Base-by-base conservation (phyloP, 2,888 invertebrate species). In the Drosophila formosana region DNA sequence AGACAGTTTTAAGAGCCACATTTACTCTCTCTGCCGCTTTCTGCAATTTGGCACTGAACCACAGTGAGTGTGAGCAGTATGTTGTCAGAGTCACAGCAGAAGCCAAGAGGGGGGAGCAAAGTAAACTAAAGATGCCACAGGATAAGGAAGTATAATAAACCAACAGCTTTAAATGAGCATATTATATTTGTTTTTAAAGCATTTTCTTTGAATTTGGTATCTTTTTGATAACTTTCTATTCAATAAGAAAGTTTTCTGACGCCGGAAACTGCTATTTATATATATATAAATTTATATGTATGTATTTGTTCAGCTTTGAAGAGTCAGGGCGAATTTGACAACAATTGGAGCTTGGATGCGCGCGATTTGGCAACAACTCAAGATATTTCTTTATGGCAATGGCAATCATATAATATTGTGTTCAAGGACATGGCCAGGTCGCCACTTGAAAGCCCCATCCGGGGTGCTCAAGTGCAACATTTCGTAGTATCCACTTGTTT, bases 341-440 rank as follows among this genome's bases (percentile, higher is more conserved):
- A 13, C 39, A 39, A 13, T 13, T 13, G 9, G 4, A 37, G n/a
- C n/a, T 39, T 13, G 3, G 13, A 39, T 7, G 2, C 13, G 18
- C 13, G 13, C 39, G 6, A 9, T 9, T 26, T 39, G 25, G 13
- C 39, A 39, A 52, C 13, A 13, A 1, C 4, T 23, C 18, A 18
- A 30, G 6, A 11, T 3, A 11, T n/a, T 43, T 30, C 18, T 41
- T 30, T 41, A 18, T 53, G 51, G 25, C 26, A 51, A 41, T 41
- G 39, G 18, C 51, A 37, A 26, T 43, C 25, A 34, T 41, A 26
- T 52, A 39, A 47, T 25, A 47, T 57, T 65, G 51, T 52, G 63
- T 61, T 79, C 80, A 82, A 84, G 82, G 82, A 77, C 82, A 79
- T 64, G 49, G 37, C 39, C 47, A 53, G 43, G 51, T 56, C 62